phyloP scores from a whole-genome alignment of 2,888 invertebrate species.

The Torymus aiolomorphi region DNA sequence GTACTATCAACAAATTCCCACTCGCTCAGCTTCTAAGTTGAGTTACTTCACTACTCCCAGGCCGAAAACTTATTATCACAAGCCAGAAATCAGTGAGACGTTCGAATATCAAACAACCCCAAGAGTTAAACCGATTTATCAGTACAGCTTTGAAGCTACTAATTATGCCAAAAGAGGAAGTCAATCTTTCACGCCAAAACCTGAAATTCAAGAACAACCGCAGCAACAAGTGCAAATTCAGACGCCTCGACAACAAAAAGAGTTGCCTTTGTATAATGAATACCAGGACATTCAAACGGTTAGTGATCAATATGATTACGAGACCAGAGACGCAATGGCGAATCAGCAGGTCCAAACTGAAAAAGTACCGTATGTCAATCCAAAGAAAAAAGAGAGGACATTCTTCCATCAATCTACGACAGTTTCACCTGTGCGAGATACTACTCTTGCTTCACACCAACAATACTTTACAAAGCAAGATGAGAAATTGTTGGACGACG shows the following conservation, averaged over 20 bases:
- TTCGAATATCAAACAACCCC: constrained; percentile 57
- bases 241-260: constrained; percentile 45
- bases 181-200: constrained; percentile 8
- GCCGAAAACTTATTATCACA: constrained; percentile 58
- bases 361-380: constrained; percentile 8
- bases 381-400: constrained; percentile 35
- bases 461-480: constrained; percentile 83
- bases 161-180: constrained; percentile 69
- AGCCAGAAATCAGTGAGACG: constrained; percentile 55
- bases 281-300: constrained; percentile 63
- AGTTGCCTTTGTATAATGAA: constrained; percentile 64
- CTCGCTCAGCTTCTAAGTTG: constrained; percentile 58
- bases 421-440: constrained; percentile 70
- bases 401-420: constrained; percentile 66
- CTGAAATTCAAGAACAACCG: constrained; percentile 56
- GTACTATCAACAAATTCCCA: constrained; percentile 66
- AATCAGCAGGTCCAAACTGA: constrained; percentile 30
- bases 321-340: constrained; percentile 26
- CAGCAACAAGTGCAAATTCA: constrained; percentile 55
- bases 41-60: constrained; percentile 66
- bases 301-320: constrained; percentile 46
- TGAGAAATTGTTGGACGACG: constrained; percentile 83
- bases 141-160: constrained; percentile 84
- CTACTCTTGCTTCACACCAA: constrained; percentile 80
- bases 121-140: constrained; percentile 81